These are phyloP conservation scores for Eurypyga helias DNA, from an alignment of 2,113 vertebrate genomes.

Conservation along the genomic window DNA sequence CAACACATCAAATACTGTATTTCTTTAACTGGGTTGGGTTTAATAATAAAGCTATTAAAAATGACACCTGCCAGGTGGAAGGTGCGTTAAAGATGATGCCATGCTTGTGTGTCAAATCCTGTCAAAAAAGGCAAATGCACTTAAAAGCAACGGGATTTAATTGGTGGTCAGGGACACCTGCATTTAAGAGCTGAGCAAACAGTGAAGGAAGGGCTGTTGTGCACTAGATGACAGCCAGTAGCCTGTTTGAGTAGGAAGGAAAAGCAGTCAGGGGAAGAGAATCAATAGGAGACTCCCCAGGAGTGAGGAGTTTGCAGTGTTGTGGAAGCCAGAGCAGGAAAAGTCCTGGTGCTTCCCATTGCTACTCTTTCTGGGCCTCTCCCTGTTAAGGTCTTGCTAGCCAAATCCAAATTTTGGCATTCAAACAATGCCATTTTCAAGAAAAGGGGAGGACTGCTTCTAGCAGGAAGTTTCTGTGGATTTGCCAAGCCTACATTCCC, in stretches of 20 bases:
- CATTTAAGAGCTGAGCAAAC: neutral
- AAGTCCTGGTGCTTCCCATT: neutral
- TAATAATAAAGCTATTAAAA: neutral
- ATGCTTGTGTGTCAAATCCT: neutral
- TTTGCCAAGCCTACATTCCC: neutral
- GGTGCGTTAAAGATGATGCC: neutral
- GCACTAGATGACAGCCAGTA: neutral
- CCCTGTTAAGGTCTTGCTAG: neutral
- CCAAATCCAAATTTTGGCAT: neutral
- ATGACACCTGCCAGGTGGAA: neutral
- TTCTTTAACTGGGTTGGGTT: neutral
- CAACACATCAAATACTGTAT: neutral
- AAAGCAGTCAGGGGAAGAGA: neutral
- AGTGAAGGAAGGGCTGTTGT: neutral
- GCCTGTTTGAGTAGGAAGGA: neutral
- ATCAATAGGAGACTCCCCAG: neutral
- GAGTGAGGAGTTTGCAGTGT: neutral
- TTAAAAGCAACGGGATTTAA: neutral
- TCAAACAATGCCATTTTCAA: neutral
- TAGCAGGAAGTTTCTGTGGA: neutral
- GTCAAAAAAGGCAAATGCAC: neutral
- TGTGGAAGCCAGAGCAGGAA: neutral
- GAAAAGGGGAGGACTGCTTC: neutral
- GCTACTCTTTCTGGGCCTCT: neutral
- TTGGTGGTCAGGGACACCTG: neutral